phyloP scores from a whole-genome alignment of 1,140 invertebrate species.

The Listronotus bonariensis region DNA sequence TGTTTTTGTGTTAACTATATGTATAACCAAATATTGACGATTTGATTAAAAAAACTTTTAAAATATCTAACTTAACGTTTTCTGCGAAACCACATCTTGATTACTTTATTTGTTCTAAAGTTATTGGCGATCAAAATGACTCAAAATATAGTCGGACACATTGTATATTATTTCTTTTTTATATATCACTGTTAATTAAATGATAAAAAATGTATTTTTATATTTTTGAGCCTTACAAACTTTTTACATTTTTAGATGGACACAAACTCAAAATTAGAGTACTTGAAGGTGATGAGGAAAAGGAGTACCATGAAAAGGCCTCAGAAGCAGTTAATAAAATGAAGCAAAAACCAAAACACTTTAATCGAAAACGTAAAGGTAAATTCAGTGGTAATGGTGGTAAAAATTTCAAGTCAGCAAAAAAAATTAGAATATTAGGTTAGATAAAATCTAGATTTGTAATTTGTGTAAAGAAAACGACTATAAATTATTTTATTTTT shows the following conservation, averaged over 20 bases:
- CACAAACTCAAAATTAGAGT: slow-evolving; percentile 63
- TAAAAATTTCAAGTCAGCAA: slow-evolving; percentile 35
- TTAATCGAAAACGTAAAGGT: slow-evolving; percentile 52
- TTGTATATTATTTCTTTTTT: no score
- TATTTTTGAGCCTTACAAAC: neutral
- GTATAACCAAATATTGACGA: no score
- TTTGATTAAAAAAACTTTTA: no score
- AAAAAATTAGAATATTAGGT: slow-evolving; percentile 35
- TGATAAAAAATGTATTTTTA: neutral
- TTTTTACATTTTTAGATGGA: slow-evolving; percentile 49
- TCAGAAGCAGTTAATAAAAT: slow-evolving; percentile 65
- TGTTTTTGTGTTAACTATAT: no score
- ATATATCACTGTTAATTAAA: no score
- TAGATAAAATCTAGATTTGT: neutral
- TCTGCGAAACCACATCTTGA: no score
- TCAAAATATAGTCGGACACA: no score
- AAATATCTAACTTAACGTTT: no score
- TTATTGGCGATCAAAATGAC: no score
- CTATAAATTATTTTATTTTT: no score
- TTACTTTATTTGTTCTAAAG: no score
- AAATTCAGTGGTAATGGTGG: slow-evolving; percentile 45
- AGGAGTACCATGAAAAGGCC: slow-evolving; percentile 66
- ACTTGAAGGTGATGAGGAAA: slow-evolving; percentile 73
- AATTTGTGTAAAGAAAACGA: no score
- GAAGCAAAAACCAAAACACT: slow-evolving; percentile 56